A percentile compares a stretch with the other conserved stretches of the same genome.
Evolutionary conservation across 1,140 invertebrate genomes (phyloP).

Genomic region (Chrysomallon squamiferum): DNA sequence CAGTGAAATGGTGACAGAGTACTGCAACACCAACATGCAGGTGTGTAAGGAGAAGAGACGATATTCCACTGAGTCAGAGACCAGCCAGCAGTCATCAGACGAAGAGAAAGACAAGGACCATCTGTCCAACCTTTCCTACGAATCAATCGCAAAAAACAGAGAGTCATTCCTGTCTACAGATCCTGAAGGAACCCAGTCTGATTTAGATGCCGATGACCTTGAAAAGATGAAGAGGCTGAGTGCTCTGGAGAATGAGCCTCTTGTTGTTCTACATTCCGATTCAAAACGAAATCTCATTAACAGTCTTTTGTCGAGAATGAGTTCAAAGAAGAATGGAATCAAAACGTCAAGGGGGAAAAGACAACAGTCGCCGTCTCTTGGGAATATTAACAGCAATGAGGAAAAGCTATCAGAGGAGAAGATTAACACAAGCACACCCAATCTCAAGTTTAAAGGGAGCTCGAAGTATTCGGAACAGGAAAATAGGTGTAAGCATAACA

Average conservation of each 20-base stretch:
- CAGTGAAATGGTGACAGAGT: slow-evolving; percentile 56
- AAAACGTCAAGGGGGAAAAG: background rate
- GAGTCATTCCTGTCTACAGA: slow-evolving; percentile 36
- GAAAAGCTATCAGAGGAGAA: background rate
- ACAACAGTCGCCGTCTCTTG: background rate
- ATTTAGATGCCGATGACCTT: no score
- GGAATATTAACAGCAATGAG: background rate
- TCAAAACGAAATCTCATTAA: background rate
- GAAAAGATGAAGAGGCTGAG: no score
- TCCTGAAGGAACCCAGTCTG: background rate
- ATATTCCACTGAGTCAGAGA: slow-evolving; percentile 45
- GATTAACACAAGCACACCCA: background rate
- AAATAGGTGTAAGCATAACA: background rate
- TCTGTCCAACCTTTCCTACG: slow-evolving; percentile 36
- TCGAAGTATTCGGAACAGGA: background rate
- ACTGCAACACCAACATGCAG: slow-evolving; percentile 61
- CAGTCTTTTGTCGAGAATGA: background rate
- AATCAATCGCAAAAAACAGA: slow-evolving; percentile 38
- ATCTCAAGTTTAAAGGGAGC: slow-evolving; percentile 4
- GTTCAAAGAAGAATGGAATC: background rate
- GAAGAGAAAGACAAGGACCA: slow-evolving; percentile 35
- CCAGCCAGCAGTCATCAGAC: slow-evolving; percentile 15
- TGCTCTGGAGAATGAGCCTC: background rate
- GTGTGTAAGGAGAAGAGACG: slow-evolving; percentile 44
- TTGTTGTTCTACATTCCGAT: background rate